phyloP scores from a whole-genome alignment of 2,888 invertebrate genomes.

The Acrobasis suavella region DNA sequence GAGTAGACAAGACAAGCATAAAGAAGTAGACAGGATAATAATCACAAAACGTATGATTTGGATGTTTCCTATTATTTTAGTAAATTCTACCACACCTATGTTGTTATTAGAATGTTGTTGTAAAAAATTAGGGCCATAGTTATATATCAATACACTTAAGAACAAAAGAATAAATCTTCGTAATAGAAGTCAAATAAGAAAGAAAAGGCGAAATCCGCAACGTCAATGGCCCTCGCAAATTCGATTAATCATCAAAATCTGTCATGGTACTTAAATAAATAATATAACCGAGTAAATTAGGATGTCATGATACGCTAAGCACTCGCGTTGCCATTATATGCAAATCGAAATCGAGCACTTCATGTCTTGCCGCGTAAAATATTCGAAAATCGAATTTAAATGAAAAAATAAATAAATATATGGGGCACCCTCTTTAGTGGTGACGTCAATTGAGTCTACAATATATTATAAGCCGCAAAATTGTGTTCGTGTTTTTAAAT shows the following conservation, averaged over 20 bases:
- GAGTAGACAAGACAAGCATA: no score
- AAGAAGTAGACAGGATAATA: no score
- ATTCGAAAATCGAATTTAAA: conserved; percentile 69
- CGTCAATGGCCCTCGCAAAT: conserved; percentile 19
- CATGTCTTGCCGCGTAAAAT: conserved; percentile 63
- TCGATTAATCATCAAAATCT: conserved; percentile 27
- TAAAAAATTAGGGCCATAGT: no score
- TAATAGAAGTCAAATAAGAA: background rate
- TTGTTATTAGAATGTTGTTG: no score
- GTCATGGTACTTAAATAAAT: conserved; percentile 24
- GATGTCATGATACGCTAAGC: conserved; percentile 52
- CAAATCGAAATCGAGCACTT: conserved; percentile 63
- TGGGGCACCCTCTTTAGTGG: conserved; percentile 70
- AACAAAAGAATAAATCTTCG: no score
- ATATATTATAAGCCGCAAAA: conserved; percentile 63
- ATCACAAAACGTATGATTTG: no score
- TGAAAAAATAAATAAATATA: conserved; percentile 57
- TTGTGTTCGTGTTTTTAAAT: conserved; percentile 28
- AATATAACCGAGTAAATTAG: conserved; percentile 46
- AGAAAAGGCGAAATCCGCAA: conserved; percentile 21
- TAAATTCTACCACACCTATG: no score
- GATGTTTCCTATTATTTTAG: no score
- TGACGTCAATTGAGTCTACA: conserved; percentile 74
- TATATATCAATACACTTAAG: no score
- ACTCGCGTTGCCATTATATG: conserved; percentile 53